A percentile compares a stretch with the other conserved stretches of the same genome.
phyloP scores from a whole-genome alignment of 2,888 invertebrate species.

The Adelphocoris suturalis region DNA sequence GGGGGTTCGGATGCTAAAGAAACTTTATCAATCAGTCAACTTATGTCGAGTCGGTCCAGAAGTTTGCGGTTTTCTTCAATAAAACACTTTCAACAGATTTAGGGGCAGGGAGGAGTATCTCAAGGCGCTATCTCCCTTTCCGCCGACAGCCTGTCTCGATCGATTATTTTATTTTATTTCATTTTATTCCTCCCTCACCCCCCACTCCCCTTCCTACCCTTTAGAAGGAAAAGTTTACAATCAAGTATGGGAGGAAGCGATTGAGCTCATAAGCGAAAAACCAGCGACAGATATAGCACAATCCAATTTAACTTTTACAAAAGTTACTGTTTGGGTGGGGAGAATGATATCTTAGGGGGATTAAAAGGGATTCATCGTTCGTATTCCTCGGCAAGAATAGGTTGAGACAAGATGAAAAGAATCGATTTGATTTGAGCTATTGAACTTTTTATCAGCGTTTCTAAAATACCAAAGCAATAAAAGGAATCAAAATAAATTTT shows the following conservation, averaged over 20 bases:
- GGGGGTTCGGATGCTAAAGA: constrained; percentile 33
- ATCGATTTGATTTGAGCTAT: too few species aligned
- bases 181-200: not conserved
- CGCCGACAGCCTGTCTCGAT: constrained; percentile 21
- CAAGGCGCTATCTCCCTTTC: constrained; percentile 19
- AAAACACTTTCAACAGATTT: constrained; percentile 63
- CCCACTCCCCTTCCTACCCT: not conserved
- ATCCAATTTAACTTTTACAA: constrained; percentile 37
- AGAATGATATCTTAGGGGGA: too few species aligned
- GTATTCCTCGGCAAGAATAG: too few species aligned
- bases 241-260: not conserved
- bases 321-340: not conserved
- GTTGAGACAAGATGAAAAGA: too few species aligned
- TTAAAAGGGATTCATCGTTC: too few species aligned
- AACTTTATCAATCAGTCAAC: constrained; percentile 69
- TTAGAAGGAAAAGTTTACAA: not conserved
- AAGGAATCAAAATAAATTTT: too few species aligned
- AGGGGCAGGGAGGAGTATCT: not conserved
- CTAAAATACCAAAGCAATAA: too few species aligned
- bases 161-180: constrained; percentile 27
- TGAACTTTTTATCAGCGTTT: too few species aligned
- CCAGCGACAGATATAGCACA: not conserved
- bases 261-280: not conserved
- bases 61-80: constrained; percentile 58
- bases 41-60: constrained; percentile 55